phyloP scores from a whole-genome alignment of 2,797 vertebrate genomes.

The Thamnophis elegans region DNA sequence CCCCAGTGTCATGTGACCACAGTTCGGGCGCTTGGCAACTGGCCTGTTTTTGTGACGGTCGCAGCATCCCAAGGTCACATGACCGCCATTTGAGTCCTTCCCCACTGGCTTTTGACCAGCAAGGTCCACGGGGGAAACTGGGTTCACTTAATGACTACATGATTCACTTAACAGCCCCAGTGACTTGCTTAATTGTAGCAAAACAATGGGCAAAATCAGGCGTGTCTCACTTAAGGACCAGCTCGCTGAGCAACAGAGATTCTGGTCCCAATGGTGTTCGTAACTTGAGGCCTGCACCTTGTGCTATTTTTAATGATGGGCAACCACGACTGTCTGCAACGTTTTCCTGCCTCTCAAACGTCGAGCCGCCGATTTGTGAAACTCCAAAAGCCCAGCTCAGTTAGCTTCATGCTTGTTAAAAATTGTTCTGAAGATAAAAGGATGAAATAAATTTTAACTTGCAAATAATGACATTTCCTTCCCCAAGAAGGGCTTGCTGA shows the following conservation, averaged over 20 bases:
- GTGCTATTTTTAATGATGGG: neutral
- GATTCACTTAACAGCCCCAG: neutral
- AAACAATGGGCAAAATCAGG: neutral
- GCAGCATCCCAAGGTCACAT: neutral
- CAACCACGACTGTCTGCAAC: no score
- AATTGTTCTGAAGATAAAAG: constrained; percentile 32
- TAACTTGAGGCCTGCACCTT: neutral
- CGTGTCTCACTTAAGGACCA: neutral
- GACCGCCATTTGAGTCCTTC: neutral
- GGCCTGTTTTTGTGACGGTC: neutral
- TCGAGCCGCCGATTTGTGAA: neutral
- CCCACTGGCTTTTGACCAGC: neutral
- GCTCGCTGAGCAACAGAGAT: neutral
- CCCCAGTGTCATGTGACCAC: no score
- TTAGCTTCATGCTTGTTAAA: constrained; percentile 4
- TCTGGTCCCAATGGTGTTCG: neutral
- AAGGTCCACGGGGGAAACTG: neutral
- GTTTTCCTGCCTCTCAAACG: neutral
- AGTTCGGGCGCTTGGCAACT: neutral
- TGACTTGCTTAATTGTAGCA: neutral
- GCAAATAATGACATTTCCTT: constrained; percentile 35
- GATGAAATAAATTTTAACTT: constrained; percentile 34
- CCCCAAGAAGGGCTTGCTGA: constrained; percentile 5
- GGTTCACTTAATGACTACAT: neutral
- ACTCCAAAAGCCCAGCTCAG: neutral